Percentiles rank a stretch among this genome's conserved stretches.
Conservation (phyloP, 2,113 vertebrate genomes). For the Bettongia penicillata region DNA sequence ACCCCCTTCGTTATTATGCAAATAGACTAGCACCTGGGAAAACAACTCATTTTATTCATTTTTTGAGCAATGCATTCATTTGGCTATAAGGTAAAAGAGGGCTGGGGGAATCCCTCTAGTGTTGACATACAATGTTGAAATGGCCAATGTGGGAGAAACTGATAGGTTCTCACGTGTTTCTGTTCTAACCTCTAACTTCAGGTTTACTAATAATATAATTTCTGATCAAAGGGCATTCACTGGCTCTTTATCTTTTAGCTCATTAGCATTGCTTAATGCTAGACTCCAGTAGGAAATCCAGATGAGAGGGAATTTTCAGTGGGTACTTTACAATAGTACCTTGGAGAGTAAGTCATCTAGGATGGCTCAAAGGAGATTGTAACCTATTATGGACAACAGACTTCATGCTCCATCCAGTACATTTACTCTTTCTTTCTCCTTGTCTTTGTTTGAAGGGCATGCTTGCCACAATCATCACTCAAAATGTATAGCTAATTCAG, state of each 20-base stretch:
- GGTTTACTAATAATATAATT: conserved; percentile 29
- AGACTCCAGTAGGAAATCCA: conserved; percentile 10
- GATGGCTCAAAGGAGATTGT: conserved; percentile 50
- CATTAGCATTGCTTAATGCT: background rate
- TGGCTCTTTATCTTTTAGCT: background rate
- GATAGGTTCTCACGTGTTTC: background rate
- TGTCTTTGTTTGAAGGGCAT: conserved; percentile 32
- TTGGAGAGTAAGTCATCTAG: conserved; percentile 31
- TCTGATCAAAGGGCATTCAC: background rate
- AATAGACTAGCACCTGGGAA: conserved; percentile 68
- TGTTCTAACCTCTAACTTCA: conserved; percentile 1
- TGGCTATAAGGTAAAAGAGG: background rate
- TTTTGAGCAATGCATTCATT: conserved; percentile 48
- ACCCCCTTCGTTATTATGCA: conserved; percentile 75
- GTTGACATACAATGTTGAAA: conserved; percentile 44
- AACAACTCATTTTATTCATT: conserved; percentile 73
- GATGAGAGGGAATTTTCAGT: conserved; percentile 43
- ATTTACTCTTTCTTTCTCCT: conserved; percentile 51
- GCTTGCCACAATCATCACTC: conserved; percentile 28
- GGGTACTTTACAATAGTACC: conserved; percentile 25
- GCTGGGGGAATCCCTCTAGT: conserved; percentile 41
- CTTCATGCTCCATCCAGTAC: background rate
- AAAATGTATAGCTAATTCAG: background rate
- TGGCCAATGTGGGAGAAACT: conserved; percentile 13
- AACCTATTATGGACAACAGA: conserved; percentile 52